phyloP scores from a whole-genome alignment of 1,140 invertebrate genomes.

The Drosophila teissieri region DNA sequence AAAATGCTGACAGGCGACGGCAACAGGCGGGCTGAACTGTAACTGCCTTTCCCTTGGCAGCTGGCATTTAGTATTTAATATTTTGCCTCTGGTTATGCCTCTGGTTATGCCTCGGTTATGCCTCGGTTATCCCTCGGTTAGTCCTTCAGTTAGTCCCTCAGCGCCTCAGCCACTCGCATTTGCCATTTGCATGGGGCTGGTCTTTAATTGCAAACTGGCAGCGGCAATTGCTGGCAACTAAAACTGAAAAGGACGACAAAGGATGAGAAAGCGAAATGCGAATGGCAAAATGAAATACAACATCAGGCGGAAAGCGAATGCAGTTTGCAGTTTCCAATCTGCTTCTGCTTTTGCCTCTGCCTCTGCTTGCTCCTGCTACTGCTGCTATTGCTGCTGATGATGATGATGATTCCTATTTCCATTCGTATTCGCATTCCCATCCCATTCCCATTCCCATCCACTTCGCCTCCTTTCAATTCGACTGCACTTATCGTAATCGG shows the following conservation, averaged over 20 bases:
- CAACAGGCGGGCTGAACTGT: slow-evolving; percentile 26
- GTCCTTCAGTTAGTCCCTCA: neutral
- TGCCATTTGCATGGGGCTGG: slow-evolving; percentile 31
- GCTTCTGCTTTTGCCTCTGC: neutral
- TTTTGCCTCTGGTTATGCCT: slow-evolving; percentile 11
- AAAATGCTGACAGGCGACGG: slow-evolving; percentile 18
- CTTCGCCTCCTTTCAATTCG: neutral
- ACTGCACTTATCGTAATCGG: slow-evolving; percentile 57
- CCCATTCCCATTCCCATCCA: neutral
- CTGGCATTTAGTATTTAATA: slow-evolving; percentile 40
- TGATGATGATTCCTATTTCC: slow-evolving; percentile 13
- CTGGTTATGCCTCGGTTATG: no score
- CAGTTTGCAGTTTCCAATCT: neutral
- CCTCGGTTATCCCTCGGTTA: neutral
- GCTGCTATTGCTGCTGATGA: neutral
- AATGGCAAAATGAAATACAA: slow-evolving; percentile 13
- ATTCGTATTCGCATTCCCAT: slow-evolving; percentile 1
- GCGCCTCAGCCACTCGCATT: neutral
- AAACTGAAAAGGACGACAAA: slow-evolving; percentile 30
- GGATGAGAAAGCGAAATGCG: slow-evolving; percentile 9
- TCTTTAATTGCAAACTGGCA: slow-evolving; percentile 31
- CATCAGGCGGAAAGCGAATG: slow-evolving; percentile 27
- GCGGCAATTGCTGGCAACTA: slow-evolving; percentile 27
- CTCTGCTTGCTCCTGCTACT: neutral
- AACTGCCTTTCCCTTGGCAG: neutral